Conservation (phyloP, 2,113 vertebrate species). For the Phalacrocorax aristotelis region DNA sequence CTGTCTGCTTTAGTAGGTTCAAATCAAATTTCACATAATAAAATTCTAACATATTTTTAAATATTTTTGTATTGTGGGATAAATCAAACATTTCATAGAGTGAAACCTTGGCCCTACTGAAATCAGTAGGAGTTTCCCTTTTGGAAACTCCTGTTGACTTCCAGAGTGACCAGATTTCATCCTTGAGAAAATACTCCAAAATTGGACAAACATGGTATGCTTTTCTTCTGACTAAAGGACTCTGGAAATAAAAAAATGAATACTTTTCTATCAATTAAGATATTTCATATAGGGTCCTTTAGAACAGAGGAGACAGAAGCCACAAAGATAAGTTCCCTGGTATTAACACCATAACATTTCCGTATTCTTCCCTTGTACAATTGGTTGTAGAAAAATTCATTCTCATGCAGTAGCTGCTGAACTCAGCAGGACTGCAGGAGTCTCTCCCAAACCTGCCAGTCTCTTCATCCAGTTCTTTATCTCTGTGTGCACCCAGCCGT, state of each 20-base stretch:
- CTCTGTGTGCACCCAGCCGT: neutral
- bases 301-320: neutral
- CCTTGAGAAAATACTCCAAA: neutral
- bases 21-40: slow-evolving; percentile 59
- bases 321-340: neutral
- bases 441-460: neutral
- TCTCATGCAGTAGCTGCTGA: neutral
- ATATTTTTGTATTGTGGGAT: slow-evolving; percentile 17
- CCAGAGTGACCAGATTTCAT: neutral
- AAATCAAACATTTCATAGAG: slow-evolving; percentile 34
- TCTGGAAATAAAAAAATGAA: neutral
- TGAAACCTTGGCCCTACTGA: neutral
- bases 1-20: slow-evolving; percentile 55
- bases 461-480: neutral
- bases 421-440: neutral
- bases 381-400: neutral
- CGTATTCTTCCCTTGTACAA: neutral
- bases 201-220: neutral
- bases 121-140: neutral
- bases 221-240: neutral
- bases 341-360: neutral
- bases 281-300: neutral
- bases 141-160: neutral
- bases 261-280: neutral
- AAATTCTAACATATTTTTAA: slow-evolving; percentile 46